Evolutionary conservation across 2,113 vertebrate species (phyloP), one percentile per base, ranked within the genome.

Genomic region (Sylvilagus bachmani): DNA sequence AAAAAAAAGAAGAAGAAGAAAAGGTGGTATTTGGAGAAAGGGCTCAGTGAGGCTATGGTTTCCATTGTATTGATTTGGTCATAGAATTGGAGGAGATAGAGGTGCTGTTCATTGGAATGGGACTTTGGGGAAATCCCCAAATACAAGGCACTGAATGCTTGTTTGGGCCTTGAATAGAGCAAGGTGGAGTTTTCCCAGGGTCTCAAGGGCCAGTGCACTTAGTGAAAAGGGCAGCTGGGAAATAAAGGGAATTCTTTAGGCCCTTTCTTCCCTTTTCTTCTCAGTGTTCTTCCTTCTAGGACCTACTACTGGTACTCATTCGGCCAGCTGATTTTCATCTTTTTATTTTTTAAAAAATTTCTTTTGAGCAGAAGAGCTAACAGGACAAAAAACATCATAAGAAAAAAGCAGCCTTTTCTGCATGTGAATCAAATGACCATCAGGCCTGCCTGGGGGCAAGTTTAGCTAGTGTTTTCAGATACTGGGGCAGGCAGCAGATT

Each of bases 391-490:
- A 84, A 33, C 73, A 58, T 87, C 93, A 58, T 29, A 64, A 49
- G 44, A 44, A 64, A 49, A 92, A n/a, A 36, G 29, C 29, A 58
- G 36, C 25, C 53, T 61, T 67, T 93, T 70, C 36, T 77, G 27
- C 13, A 21, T 87, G 4, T 80, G 64, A 77, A 55, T 81, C 31
- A 69, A 64, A 36, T 4, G 51, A 7, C 77, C 10, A 6, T 67
- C 27, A 44, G 38, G 44, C 13, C 31, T 25, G 44, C 13, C 31
- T 25, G 14, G 6, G 10, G 67, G 12, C 21, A 88, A 81, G 93
- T 51, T 74, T 67, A 64, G 90, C n/a, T 27, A 31, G 44, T 80
- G 16, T 89, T 88, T 93, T 89, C 44, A 61, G 62, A 82, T n/a
- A 14, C 4, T 29, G 77, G 85, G 70, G 27, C 70, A 67, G 55